Evolutionary conservation across 2,113 vertebrate species (phyloP).

Genomic region (Triplophysa tibetana): DNA sequence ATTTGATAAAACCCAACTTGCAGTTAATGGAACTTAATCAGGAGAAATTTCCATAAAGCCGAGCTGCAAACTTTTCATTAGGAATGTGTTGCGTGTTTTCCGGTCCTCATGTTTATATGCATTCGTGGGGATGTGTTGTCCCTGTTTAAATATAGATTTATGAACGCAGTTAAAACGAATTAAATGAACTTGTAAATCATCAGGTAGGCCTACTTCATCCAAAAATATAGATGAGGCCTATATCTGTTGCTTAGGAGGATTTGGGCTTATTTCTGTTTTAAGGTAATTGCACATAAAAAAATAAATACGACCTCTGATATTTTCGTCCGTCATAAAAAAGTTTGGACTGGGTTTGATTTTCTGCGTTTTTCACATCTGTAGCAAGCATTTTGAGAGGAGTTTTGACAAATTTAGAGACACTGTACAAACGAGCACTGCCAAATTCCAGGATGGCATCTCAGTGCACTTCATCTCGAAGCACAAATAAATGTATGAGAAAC

Average conservation of each 20-base stretch:
- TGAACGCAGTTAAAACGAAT: neutral
- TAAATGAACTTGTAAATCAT: constrained; percentile 7
- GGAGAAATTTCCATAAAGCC: constrained; percentile 53
- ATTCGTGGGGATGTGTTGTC: neutral
- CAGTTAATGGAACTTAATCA: constrained; percentile 65
- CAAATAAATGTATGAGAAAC: too few species aligned
- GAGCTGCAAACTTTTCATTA: constrained; percentile 57
- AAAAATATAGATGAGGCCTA: too few species aligned
- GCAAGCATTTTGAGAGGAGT: too few species aligned
- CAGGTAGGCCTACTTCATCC: constrained; percentile 1
- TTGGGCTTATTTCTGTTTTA: neutral
- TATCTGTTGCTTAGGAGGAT: neutral
- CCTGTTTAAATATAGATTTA: constrained; percentile 35
- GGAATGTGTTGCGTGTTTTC: neutral
- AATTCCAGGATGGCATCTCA: too few species aligned
- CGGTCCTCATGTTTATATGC: constrained; percentile 12
- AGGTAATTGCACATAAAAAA: too few species aligned
- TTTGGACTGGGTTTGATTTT: too few species aligned
- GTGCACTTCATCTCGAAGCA: too few species aligned
- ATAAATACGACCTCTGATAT: too few species aligned
- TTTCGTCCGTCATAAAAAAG: too few species aligned
- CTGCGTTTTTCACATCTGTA: too few species aligned
- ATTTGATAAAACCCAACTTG: constrained; percentile 64
- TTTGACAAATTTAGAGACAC: too few species aligned
- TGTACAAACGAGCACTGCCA: too few species aligned